Base-by-base conservation (phyloP, 2,888 invertebrate genomes). In the Ceriagrion tenellum region DNA sequence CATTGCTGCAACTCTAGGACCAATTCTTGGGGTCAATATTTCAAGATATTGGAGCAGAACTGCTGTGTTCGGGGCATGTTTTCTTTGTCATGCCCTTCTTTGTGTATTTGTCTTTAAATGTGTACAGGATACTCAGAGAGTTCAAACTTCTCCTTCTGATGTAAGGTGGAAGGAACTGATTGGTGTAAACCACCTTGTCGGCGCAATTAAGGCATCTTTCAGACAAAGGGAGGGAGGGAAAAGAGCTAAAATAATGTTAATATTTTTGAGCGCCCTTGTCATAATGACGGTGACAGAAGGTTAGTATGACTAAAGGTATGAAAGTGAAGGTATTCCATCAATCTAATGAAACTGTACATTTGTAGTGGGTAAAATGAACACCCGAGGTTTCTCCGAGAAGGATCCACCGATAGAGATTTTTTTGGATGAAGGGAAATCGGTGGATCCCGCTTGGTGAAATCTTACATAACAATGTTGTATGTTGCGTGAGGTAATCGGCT, bases 1-100 rank as follows among this genome's bases (percentile, higher is more conserved):
- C 95, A 90, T 97, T 26, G 97, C 97, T 6, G 97, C 96, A 13
- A 96, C 97, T n/a, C 95, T 97, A 12, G 97, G 97, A 0, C 97
- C 97, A 6, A 96, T 97, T 91, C 95, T 96, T 26, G 96, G 97
- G 13, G 97, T 97, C 0, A 96, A 96, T 4, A 96, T 97, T 95
- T 96, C 97, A 12, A 96, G 96, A 74, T 63, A 96, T 23, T 96
- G 96, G 4, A 96, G 96, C 56, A 96, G 96, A 96, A 96, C 96
- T 8, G 96, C 96, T 95, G 96, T 97, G 0, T 97, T 97, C 96
- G 96, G 96, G 40, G 96, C 96, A 95, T 96, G 97, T 95, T 95
- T 96, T 95, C 95, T 96, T 6, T 95, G 96, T 63, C 96, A 97
- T 95, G 81, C 96, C 3, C 30, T 97, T 0, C 96, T 96, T 20